Evolutionary conservation across 2,113 vertebrate genomes (phyloP), one percentile per base, ranked within the genome.

Genomic region (Rhinopomastus cyanomelas): DNA sequence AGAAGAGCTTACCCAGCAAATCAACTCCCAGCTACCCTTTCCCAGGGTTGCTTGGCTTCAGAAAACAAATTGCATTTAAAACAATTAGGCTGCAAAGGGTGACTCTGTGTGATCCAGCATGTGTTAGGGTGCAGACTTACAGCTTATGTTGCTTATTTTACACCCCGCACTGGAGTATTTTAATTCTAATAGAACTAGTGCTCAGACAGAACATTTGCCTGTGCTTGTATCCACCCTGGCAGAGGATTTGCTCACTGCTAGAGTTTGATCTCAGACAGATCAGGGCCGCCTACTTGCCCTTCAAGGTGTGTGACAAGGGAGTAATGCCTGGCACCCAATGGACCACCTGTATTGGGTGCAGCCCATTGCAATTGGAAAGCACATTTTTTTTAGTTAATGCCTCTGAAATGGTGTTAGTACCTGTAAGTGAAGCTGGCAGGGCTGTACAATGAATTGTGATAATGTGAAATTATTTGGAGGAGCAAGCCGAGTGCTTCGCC

Each of bases 131-230:
- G 25, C 44, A 52, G 49, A 36, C 80, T 46, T 72, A 27, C 17
- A 74, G 23, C 30, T 91, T 57, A 19, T 8, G 16, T 61, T 53
- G 36, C 26, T 64, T 66, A 60, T 44, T 85, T 61, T 72, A 26
- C 21, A 71, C 61, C 44, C 56, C 64, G 7, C 16, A 30, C 79
- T 86, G 84, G 49, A 36, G 39, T 53, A 29, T 61, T 64, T 91
- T 74, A 75, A 89, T 61, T 91, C n/a, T 53, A 91, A 74, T 89
- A 67, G 61, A 26, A 65, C 89, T n/a, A 26, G 23, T 71, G 21
- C 30, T 78, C 44, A 59, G 57, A 66, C 11, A 32, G 56, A 71
- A 49, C 8, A 27, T 2, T 75, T 72, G 42, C 29, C 62, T 53
- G 9, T 81, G 23, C 27, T 65, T 74, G 5, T 74, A 26, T 74